Conservation (phyloP, 2,888 invertebrate species). For the Apotomis betuletana region DNA sequence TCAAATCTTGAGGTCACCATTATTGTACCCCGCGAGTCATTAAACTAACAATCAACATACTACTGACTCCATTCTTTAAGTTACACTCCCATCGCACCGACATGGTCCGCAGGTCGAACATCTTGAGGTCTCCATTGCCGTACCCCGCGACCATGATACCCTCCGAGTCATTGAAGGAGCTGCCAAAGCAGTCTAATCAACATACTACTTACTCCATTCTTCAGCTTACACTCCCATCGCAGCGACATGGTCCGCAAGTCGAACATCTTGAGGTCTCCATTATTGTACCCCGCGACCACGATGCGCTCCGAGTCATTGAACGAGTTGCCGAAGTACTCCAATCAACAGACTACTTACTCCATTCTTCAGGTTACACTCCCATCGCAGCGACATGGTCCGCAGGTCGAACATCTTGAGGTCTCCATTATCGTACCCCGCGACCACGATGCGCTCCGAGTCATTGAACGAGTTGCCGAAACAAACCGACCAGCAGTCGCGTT, state of each 20-base stretch:
- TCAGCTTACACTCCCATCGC: constrained; percentile 95
- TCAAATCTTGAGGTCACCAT: constrained; percentile 82
- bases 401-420: constrained; percentile 97
- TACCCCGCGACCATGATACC: constrained; percentile 95
- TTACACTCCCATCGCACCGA: constrained; percentile 93
- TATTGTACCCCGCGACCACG: constrained; percentile 96
- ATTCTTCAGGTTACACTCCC: constrained; percentile 97
- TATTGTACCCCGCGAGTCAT: constrained; percentile 96
- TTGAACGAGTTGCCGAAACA: constrained; percentile 96
- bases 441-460: constrained; percentile 92
- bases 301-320: constrained; percentile 93
- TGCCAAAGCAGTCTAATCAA: constrained; percentile 66
- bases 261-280: constrained; percentile 97
- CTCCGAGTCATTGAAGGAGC: constrained; percentile 94
- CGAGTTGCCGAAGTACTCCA: constrained; percentile 84
- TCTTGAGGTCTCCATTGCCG: constrained; percentile 97
- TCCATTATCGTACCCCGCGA: constrained; percentile 98
- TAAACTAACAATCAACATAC: constrained; percentile 86
- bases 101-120: constrained; percentile 95
- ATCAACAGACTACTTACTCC: constrained; percentile 82
- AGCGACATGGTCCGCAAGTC: constrained; percentile 93
- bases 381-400: constrained; percentile 90
- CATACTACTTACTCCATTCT: constrained; percentile 88
- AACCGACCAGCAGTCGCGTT: constrained; percentile 97
- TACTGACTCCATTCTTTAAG: constrained; percentile 90